Conservation (phyloP, 2,113 vertebrate species). For the Meriones unguiculatus region DNA sequence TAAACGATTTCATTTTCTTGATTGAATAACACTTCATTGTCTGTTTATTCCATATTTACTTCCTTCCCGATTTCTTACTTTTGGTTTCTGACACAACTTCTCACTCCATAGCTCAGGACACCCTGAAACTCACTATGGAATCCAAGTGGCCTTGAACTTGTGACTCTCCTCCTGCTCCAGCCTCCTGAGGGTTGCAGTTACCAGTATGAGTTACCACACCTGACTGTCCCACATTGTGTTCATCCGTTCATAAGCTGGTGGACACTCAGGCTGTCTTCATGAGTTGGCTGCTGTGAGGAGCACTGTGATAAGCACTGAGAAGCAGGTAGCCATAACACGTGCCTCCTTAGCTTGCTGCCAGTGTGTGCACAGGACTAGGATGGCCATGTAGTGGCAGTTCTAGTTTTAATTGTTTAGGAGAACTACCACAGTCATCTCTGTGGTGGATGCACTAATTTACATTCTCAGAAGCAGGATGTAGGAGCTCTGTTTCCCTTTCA, state of each 20-base stretch:
- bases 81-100: background rate
- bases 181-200: background rate
- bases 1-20: background rate
- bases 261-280: background rate
- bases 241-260: too few species aligned
- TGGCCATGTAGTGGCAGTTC: background rate
- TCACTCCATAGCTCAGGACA: background rate
- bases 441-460: background rate
- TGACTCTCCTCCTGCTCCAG: background rate
- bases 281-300: background rate
- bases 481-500: background rate
- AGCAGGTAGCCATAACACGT: background rate
- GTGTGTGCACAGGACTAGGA: too few species aligned
- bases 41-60: background rate
- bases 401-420: background rate
- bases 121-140: background rate
- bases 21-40: background rate
- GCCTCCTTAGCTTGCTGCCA: background rate
- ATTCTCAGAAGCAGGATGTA: background rate
- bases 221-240: background rate
- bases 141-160: background rate
- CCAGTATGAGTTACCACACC: background rate
- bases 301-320: too few species aligned
- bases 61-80: background rate
- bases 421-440: background rate